These are phyloP conservation scores for Poecilia picta DNA, from an alignment of 2,797 vertebrate species.

Conservation along the genomic window DNA sequence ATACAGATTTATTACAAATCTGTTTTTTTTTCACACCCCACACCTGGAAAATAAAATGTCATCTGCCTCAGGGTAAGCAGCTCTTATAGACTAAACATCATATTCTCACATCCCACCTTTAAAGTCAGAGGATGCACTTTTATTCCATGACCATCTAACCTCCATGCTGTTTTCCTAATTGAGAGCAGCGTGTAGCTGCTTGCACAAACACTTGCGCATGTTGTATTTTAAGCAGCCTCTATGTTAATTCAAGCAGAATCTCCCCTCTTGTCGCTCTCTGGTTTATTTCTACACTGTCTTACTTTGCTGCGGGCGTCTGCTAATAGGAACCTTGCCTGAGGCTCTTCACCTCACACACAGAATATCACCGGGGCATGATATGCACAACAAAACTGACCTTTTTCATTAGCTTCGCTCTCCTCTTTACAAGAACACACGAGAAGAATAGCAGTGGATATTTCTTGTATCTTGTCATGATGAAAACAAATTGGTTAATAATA, in stretches of 20 bases:
- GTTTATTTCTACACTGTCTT: constrained; percentile 46
- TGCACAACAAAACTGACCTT: constrained; percentile 49
- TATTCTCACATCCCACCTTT: constrained; percentile 32
- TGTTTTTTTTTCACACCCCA: neutral
- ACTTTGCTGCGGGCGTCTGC: constrained; percentile 66
- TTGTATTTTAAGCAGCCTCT: constrained; percentile 47
- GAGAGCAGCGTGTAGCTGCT: constrained; percentile 34
- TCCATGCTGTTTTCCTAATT: constrained; percentile 47
- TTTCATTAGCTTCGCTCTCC: constrained; percentile 29
- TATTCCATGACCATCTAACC: constrained; percentile 28
- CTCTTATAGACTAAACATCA: constrained; percentile 30
- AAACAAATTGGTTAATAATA: constrained; percentile 43
- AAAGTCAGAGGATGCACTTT: constrained; percentile 24
- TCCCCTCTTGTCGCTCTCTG: constrained; percentile 46
- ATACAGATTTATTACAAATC: neutral
- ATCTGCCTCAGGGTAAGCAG: constrained; percentile 14
- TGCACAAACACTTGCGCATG: constrained; percentile 19
- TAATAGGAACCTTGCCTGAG: constrained; percentile 70
- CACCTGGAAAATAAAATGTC: constrained; percentile 18
- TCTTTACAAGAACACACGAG: constrained; percentile 11
- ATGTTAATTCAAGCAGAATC: constrained; percentile 33
- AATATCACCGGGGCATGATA: constrained; percentile 30
- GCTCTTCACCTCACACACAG: constrained; percentile 56
- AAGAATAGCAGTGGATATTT: constrained; percentile 9
- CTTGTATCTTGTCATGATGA: constrained; percentile 6